These are phyloP conservation scores for Carpatolechia fugitivella DNA, from an alignment of 2,888 invertebrate genomes.

Conservation along the genomic window DNA sequence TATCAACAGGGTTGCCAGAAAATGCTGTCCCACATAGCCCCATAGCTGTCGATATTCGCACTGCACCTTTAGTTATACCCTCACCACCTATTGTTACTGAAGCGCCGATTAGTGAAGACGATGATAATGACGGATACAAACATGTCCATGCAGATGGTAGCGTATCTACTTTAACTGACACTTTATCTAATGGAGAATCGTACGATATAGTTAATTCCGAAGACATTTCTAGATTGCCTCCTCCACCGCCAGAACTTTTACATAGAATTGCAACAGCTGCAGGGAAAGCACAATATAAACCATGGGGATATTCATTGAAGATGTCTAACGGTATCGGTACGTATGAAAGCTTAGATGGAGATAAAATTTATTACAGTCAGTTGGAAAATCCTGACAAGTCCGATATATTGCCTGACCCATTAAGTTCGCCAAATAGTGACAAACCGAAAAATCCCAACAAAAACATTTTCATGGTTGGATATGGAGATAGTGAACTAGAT, in stretches of 20 bases:
- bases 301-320: constrained; percentile 7
- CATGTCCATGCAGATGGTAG: background rate
- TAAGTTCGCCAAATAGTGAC: background rate
- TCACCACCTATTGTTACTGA: background rate
- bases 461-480: background rate
- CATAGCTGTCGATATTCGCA: background rate
- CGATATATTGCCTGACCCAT: background rate
- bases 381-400: background rate
- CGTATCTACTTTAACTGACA: background rate
- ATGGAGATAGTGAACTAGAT: background rate
- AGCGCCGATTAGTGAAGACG: background rate
- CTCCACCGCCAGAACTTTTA: constrained; percentile 18
- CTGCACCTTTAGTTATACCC: background rate
- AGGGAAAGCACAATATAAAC: constrained; percentile 15
- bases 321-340: background rate
- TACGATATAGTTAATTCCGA: background rate
- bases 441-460: background rate
- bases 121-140: background rate
- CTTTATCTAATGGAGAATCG: background rate
- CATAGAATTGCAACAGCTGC: constrained; percentile 22
- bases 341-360: background rate
- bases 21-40: background rate
- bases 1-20: no score
- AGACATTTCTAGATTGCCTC: constrained; percentile 8
- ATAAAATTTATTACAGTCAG: constrained; percentile 9